Base-by-base conservation (phyloP, 1,140 invertebrate species). In the Drosophila arawakana region DNA sequence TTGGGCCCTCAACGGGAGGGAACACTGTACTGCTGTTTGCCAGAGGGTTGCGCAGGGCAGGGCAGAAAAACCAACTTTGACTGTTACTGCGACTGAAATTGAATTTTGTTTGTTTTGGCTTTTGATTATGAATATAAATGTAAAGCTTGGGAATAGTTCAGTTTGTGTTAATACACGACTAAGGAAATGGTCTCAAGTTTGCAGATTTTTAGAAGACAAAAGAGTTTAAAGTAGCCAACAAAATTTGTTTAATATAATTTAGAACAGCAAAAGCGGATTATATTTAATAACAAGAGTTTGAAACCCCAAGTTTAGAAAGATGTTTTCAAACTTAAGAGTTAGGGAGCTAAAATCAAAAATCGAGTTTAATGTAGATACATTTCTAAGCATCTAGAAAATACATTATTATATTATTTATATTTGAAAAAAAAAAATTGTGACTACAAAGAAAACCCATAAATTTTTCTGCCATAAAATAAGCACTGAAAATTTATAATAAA, bases 111-210 rank as follows among this genome's bases (percentile, higher is more conserved):
- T n/a, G 11, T 13, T 30, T 60, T 35, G 61, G 15, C 11, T 39
- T 47, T 70, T 62, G 34, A 46, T 62, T 55, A 46, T 57, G 68
- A 54, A 71, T 63, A 25, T 71, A 63, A 71, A 71, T 71, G 59
- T 8, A 15, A 10, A 21, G 15, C 10, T 43, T 43, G n/a, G 13
- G 50, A 54, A 54, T 52, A 35, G 30, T 37, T 54, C n/a, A 8
- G 7, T n/a, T 52, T 34, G n/a, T 52, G 30, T 35, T 52, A 10
- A 52, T 35, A 37, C 30, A 54, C 13, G n/a, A n/a, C 30, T 3
- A 15, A 37, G 50, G 30, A 54, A 54, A 7, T 50, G 34, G 2
- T 1, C 8, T 0, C 7, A 39, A 39, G 37, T 9, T 39, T 39
- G 15, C 18, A 21, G 18, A 21, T 21, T 21, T 21, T 21, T 21